Evolutionary conservation across 2,888 invertebrate species (phyloP).

Genomic region (Apoda limacodes): DNA sequence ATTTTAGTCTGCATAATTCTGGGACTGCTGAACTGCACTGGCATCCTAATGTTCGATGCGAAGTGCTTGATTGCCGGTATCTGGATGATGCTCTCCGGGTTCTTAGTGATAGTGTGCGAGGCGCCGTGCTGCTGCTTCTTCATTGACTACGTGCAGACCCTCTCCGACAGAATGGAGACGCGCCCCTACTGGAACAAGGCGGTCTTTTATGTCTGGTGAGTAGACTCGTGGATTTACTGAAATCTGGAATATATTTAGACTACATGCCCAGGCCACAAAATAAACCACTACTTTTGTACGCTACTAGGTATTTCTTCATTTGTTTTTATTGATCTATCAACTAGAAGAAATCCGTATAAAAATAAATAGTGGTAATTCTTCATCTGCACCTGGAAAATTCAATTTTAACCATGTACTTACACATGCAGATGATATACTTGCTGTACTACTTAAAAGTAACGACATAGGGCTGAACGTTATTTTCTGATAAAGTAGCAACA

Average conservation of each 20-base stretch:
- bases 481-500: too few species aligned
- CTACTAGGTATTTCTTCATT: too few species aligned
- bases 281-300: too few species aligned
- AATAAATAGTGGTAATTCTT: too few species aligned
- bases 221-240: constrained; percentile 21
- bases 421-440: too few species aligned
- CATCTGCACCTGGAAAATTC: too few species aligned
- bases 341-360: too few species aligned
- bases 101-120: constrained; percentile 89
- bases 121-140: constrained; percentile 98
- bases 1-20: constrained; percentile 87
- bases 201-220: constrained; percentile 86
- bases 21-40: constrained; percentile 80
- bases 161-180: constrained; percentile 85
- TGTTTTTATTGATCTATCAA: too few species aligned
- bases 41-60: constrained; percentile 73
- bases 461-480: too few species aligned
- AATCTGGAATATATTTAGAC: constrained; percentile 2
- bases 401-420: too few species aligned
- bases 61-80: constrained; percentile 81
- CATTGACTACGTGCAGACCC: constrained; percentile 90
- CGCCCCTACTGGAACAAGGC: constrained; percentile 94
- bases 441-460: too few species aligned
- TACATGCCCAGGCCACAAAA: constrained; percentile 2
- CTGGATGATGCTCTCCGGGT: constrained; percentile 91